Percentiles rank a stretch among this genome's conserved stretches.
Conservation (phyloP, 2,888 invertebrate species). For the Tinea pellionella region DNA sequence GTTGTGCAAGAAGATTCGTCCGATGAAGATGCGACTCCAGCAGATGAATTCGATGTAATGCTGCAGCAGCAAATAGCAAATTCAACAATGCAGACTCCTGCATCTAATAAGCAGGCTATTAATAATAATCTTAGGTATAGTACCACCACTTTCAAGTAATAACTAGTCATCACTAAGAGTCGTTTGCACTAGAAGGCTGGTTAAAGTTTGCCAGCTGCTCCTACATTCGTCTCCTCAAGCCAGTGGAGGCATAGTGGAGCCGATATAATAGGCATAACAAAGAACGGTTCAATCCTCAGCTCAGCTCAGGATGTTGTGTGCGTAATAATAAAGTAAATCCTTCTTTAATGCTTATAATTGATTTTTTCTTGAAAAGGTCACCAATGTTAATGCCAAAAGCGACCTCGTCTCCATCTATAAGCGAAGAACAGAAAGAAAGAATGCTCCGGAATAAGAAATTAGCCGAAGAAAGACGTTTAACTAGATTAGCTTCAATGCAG, state of each 20-base stretch:
- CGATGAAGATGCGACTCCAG: slow-evolving; percentile 51
- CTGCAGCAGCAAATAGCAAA: slow-evolving; percentile 74
- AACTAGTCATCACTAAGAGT: no score
- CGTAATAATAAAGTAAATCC: no score
- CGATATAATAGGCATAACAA: no score
- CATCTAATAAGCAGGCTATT: slow-evolving; percentile 23
- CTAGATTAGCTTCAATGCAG: slow-evolving; percentile 34
- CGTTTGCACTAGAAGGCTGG: no score
- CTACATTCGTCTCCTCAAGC: no score
- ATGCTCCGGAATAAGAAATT: slow-evolving; percentile 75
- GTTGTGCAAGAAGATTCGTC: slow-evolving; percentile 54
- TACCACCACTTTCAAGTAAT: no score
- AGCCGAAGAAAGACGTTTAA: slow-evolving; percentile 74
- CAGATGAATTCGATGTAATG: slow-evolving; percentile 74
- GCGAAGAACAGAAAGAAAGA: slow-evolving; percentile 74
- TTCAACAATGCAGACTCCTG: slow-evolving; percentile 50
- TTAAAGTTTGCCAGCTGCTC: no score
- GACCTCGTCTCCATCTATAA: slow-evolving; percentile 58
- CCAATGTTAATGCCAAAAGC: slow-evolving; percentile 38
- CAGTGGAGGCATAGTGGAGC: no score
- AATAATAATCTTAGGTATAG: neutral
- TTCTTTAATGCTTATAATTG: no score
- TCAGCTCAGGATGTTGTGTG: no score
- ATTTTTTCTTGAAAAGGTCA: no score
- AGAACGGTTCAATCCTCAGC: no score